Percentiles rank a stretch among this genome's conserved stretches.
Conservation (phyloP, 1,140 invertebrate species). For the Aphelenchoides besseyi region DNA sequence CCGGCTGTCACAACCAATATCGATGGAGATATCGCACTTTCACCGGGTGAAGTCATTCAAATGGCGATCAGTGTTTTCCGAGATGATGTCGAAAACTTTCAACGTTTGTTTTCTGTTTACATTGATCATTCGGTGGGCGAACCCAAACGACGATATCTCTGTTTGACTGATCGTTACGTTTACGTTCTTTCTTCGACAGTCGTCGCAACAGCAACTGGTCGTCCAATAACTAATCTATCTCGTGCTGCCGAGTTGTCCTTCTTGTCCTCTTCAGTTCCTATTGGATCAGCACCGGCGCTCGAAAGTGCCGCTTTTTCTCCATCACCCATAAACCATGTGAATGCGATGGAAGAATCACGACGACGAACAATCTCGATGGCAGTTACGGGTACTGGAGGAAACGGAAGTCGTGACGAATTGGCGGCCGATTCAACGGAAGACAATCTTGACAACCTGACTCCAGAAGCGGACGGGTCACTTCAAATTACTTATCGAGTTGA, state of each 20-base stretch:
- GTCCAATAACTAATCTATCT: not conserved
- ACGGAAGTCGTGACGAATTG: not conserved
- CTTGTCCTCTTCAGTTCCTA: not conserved
- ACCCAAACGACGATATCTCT: constrained; percentile 31
- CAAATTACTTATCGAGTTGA: constrained; percentile 19
- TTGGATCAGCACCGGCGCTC: not conserved
- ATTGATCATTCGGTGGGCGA: constrained; percentile 29
- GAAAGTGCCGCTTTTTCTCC: constrained; percentile 8
- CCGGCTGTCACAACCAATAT: not conserved
- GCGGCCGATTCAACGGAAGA: constrained; percentile 13
- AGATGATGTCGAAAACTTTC: constrained; percentile 33
- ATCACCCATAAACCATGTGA: not conserved
- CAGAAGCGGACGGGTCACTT: not conserved
- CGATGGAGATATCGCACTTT: constrained; percentile 13
- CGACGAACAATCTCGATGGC: not conserved
- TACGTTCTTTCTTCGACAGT: constrained; percentile 17
- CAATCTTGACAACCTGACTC: not conserved
- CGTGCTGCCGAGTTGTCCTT: not conserved
- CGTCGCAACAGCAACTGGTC: not conserved
- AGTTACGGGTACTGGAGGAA: not conserved
- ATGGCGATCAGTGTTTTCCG: constrained; percentile 32
- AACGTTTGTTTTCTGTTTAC: constrained; percentile 35
- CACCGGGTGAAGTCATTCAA: constrained; percentile 35
- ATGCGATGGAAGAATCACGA: not conserved
- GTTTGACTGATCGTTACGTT: constrained; percentile 34